These are phyloP conservation scores for Ciconia maguari DNA, from an alignment of 2,113 vertebrate genomes.

Conservation along the genomic window DNA sequence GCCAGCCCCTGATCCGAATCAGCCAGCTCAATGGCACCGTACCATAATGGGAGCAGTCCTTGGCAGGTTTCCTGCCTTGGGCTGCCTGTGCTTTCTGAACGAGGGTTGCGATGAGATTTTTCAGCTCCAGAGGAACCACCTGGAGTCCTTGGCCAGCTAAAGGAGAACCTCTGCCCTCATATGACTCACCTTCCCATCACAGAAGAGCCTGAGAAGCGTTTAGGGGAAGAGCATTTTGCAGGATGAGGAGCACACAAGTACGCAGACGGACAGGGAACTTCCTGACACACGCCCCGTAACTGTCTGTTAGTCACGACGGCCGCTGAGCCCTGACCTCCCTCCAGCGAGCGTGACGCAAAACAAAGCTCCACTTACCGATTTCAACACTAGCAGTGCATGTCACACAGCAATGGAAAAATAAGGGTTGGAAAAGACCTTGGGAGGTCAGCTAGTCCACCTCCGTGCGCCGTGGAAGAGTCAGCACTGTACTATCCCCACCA, in stretches of 20 bases:
- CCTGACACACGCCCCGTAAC: not conserved
- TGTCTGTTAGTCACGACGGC: not conserved
- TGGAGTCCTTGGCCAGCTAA: not conserved
- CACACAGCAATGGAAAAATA: not conserved
- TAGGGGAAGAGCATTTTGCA: not conserved
- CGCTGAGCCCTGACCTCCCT: not conserved
- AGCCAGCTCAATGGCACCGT: not conserved
- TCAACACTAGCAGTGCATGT: not conserved
- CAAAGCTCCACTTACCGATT: conserved; percentile 15
- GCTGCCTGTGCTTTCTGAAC: not conserved
- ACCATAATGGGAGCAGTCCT: not conserved
- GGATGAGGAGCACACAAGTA: not conserved
- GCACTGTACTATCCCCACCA: not conserved
- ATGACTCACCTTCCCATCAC: conserved; percentile 19
- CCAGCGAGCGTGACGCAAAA: not conserved
- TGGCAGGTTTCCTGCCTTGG: not conserved
- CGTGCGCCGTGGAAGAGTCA: not conserved
- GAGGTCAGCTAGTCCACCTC: conserved; percentile 9
- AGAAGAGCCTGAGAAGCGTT: not conserved
- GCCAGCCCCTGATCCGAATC: not conserved
- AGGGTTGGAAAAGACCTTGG: not conserved
- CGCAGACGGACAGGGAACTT: not conserved
- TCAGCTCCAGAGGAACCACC: conserved; percentile 41
- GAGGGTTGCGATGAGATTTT: accelerated
- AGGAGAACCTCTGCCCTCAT: not conserved